Evolutionary conservation across 2,113 vertebrate species (phyloP).

Genomic region (Megalops atlanticus): DNA sequence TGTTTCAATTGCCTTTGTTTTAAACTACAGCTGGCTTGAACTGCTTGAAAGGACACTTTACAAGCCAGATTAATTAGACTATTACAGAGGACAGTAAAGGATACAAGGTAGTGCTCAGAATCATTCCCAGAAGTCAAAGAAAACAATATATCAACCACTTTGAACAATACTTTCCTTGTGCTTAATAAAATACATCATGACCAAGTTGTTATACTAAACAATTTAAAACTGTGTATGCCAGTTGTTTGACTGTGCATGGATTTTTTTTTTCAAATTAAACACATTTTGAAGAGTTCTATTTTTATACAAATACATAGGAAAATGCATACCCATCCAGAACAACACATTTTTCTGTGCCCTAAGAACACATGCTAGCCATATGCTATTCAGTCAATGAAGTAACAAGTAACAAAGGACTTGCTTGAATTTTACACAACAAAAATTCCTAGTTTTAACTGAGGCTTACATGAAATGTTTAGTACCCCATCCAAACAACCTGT

Average conservation of each 20-base stretch:
- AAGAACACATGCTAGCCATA: slow-evolving; percentile 15
- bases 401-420: slow-evolving; percentile 14
- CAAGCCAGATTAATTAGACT: slow-evolving; percentile 6
- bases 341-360: slow-evolving; percentile 3
- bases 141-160: slow-evolving; percentile 56
- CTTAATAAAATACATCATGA: slow-evolving; percentile 59
- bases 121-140: slow-evolving; percentile 49
- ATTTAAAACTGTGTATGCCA: slow-evolving; percentile 41
- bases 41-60: not conserved
- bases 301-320: slow-evolving; percentile 38
- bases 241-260: slow-evolving; percentile 38
- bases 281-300: slow-evolving; percentile 45
- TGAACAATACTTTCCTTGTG: slow-evolving; percentile 57
- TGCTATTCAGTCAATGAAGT: not conserved
- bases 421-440: slow-evolving; percentile 4
- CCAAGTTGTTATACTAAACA: slow-evolving; percentile 42
- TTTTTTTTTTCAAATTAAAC: slow-evolving; percentile 39
- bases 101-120: slow-evolving; percentile 48
- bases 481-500: not conserved
- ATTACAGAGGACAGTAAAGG: not conserved
- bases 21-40: not conserved
- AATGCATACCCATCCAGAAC: not conserved
- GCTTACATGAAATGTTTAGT: not conserved
- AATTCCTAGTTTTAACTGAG: slow-evolving; percentile 1
- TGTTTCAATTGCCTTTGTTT: not conserved